Percentiles rank a stretch among this genome's conserved stretches.
Evolutionary conservation across 1,140 invertebrate species (phyloP).

Genomic region (Bombus pascuorum): DNA sequence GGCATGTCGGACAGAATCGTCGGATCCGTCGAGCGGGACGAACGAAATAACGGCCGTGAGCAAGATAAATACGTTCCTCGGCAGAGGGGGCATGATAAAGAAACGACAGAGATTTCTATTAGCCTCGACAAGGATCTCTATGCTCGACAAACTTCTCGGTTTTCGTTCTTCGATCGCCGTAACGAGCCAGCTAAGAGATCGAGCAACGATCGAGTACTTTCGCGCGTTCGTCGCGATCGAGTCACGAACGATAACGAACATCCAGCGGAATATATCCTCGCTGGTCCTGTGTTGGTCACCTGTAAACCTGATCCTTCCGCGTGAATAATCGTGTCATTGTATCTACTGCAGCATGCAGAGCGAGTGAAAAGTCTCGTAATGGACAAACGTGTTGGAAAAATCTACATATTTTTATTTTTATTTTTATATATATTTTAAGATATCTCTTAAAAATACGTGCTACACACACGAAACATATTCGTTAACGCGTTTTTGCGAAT

Average conservation of each 20-base stretch:
- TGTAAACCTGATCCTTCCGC: background rate
- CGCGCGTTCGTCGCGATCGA: background rate
- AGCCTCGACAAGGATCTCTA: background rate
- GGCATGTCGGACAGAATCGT: slow-evolving; percentile 12
- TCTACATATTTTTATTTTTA: too few species aligned
- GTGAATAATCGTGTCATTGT: slow-evolving; percentile 3
- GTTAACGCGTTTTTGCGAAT: too few species aligned
- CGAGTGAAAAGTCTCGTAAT: too few species aligned
- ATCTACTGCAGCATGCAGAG: background rate
- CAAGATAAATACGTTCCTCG: slow-evolving; percentile 27
- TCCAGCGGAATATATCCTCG: too few species aligned
- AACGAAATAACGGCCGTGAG: slow-evolving; percentile 27
- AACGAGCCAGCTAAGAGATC: background rate
- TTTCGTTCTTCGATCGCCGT: background rate
- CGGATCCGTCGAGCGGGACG: slow-evolving; percentile 11
- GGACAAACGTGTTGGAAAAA: too few species aligned
- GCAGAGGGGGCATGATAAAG: background rate
- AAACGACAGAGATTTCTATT: slow-evolving; percentile 26
- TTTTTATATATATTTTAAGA: too few species aligned
- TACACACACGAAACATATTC: too few species aligned
- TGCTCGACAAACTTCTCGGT: background rate
- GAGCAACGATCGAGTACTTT: background rate
- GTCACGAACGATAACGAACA: background rate
- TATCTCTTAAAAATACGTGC: too few species aligned
- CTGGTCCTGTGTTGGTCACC: background rate